These are phyloP conservation scores for Glareola pratincola DNA, from an alignment of 2,113 vertebrate genomes.

Conservation along the genomic window DNA sequence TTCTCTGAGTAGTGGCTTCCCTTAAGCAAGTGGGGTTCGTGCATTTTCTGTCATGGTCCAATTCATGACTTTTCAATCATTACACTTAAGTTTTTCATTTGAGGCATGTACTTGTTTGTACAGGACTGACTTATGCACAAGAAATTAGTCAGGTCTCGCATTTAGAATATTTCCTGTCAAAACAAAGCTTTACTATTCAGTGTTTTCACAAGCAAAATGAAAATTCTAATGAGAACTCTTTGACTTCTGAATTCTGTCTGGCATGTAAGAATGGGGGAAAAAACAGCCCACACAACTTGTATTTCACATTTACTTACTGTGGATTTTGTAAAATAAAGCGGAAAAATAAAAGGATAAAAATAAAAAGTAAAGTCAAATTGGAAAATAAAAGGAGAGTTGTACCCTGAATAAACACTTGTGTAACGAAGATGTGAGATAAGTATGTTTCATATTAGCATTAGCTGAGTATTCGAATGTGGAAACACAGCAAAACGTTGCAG, in stretches of 20 bases:
- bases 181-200: not conserved
- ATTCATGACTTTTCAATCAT: not conserved
- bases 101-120: not conserved
- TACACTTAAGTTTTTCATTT: not conserved
- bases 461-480: not conserved
- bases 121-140: not conserved
- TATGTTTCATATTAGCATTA: not conserved
- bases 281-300: not conserved
- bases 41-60: not conserved
- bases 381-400: not conserved
- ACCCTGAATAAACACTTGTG: not conserved
- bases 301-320: not conserved
- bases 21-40: not conserved
- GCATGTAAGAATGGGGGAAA: not conserved
- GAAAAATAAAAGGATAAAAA: not conserved
- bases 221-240: not conserved
- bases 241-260: not conserved
- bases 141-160: not conserved
- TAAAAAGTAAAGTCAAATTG: not conserved
- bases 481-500: not conserved
- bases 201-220: not conserved
- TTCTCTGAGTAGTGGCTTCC: not conserved
- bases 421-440: not conserved
- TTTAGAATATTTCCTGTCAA: not conserved
- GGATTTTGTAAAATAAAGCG: not conserved